Conservation (phyloP, 1,140 invertebrate species). For the Drosophila nannoptera region DNA sequence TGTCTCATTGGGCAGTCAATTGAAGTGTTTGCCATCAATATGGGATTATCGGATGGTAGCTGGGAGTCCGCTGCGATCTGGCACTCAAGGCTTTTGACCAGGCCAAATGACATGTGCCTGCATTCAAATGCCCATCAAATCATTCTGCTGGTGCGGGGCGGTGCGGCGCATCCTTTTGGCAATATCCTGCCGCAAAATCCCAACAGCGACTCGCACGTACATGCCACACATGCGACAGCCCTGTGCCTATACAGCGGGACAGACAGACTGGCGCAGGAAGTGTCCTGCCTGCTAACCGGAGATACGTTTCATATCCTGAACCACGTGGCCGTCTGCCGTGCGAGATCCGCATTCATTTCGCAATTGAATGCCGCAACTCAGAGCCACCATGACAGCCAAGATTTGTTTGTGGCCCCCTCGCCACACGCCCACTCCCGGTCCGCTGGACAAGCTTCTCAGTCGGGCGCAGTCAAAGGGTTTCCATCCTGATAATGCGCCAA, state of each 20-base stretch:
- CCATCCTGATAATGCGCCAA: conserved; percentile 24
- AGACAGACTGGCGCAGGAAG: conserved; percentile 54
- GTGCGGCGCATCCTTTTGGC: conserved; percentile 60
- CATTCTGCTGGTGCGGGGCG: conserved; percentile 51
- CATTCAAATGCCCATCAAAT: conserved; percentile 76
- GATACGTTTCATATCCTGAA: conserved; percentile 78
- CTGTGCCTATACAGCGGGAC: conserved; percentile 33
- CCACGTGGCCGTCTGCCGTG: conserved; percentile 47
- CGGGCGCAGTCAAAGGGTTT: conserved; percentile 43
- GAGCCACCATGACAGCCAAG: conserved; percentile 59
- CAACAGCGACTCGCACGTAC: conserved; percentile 40
- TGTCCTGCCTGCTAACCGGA: conserved; percentile 78
- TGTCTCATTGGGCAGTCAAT: conserved; percentile 70
- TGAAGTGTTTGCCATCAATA: conserved; percentile 54
- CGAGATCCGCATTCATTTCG: conserved; percentile 44
- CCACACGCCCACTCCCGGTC: background rate
- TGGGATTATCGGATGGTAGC: background rate
- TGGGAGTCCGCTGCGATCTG: background rate
- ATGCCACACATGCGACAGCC: conserved; percentile 72
- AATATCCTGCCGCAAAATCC: conserved; percentile 68
- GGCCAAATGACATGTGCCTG: conserved; percentile 58
- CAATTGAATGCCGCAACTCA: conserved; percentile 55
- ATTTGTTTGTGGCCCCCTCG: conserved; percentile 59
- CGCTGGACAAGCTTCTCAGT: background rate
- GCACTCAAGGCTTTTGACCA: conserved; percentile 29